Percentiles rank a stretch among this genome's conserved stretches.
Conservation (phyloP, 2,888 invertebrate species). For the Coronaproctus castanopsis region DNA sequence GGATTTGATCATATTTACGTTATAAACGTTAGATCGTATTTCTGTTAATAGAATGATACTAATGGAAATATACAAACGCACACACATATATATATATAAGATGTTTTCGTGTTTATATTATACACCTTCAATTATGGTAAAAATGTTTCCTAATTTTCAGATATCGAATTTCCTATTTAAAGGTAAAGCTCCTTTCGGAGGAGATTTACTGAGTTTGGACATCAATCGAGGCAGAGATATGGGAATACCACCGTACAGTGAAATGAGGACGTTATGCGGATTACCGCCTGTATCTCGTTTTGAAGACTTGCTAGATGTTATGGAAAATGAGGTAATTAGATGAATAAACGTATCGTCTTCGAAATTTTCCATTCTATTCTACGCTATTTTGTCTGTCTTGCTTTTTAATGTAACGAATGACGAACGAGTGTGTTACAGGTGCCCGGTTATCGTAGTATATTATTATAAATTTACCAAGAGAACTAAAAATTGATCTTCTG, state of each 20-base stretch:
- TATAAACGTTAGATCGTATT: no score
- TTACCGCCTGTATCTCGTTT: constrained; percentile 55
- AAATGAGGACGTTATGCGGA: constrained; percentile 75
- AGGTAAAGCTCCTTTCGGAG: constrained; percentile 31
- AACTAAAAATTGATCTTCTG: no score
- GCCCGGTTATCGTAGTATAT: no score
- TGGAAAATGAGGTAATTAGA: constrained; percentile 66
- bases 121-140: no score
- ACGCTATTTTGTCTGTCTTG: not conserved
- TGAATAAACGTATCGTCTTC: constrained; percentile 34
- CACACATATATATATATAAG: no score
- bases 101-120: no score
- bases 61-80: no score
- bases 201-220: constrained; percentile 83
- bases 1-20: no score
- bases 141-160: no score
- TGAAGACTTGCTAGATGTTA: constrained; percentile 62
- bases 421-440: not conserved
- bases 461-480: no score
- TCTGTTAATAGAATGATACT: no score
- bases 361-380: not conserved
- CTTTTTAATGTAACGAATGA: not conserved
- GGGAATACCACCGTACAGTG: constrained; percentile 80
- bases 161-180: constrained; percentile 60
- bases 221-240: constrained; percentile 84